These are phyloP conservation scores for Aphidoletes aphidimyza DNA, from an alignment of 2,888 invertebrate species.

Conservation along the genomic window DNA sequence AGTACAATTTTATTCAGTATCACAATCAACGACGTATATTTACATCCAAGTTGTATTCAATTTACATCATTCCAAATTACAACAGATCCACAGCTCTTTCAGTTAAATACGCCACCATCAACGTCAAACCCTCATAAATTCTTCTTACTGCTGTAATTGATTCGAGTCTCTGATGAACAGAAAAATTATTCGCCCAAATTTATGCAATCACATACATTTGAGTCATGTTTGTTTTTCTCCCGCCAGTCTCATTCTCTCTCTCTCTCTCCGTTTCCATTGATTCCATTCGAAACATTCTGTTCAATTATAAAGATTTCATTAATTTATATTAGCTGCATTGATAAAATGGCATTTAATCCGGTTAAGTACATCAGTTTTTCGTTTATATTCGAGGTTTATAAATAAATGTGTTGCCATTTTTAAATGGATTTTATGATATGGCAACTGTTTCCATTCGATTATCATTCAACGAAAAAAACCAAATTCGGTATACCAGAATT, in stretches of 20 bases:
- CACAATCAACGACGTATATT: background rate
- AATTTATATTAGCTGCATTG: background rate
- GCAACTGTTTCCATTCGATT: too few species aligned
- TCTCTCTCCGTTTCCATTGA: too few species aligned
- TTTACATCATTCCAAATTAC: too few species aligned
- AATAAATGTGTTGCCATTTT: background rate
- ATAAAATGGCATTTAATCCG: conserved; percentile 16
- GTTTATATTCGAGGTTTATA: background rate
- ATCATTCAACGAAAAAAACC: background rate
- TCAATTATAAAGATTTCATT: conserved; percentile 29
- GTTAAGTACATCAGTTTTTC: conserved; percentile 1
- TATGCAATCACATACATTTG: background rate
- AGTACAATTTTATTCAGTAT: background rate
- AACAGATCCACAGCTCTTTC: too few species aligned
- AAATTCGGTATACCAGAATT: too few species aligned
- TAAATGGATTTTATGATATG: background rate
- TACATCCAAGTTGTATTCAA: too few species aligned
- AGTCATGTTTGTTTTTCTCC: background rate
- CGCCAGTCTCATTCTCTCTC: background rate
- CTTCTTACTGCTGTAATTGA: background rate
- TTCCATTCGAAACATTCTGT: background rate
- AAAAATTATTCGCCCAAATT: background rate
- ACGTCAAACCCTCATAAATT: background rate
- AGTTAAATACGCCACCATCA: background rate
- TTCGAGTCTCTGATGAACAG: background rate